Conservation (phyloP, 2,888 invertebrate species). For the Baronia brevicornis region DNA sequence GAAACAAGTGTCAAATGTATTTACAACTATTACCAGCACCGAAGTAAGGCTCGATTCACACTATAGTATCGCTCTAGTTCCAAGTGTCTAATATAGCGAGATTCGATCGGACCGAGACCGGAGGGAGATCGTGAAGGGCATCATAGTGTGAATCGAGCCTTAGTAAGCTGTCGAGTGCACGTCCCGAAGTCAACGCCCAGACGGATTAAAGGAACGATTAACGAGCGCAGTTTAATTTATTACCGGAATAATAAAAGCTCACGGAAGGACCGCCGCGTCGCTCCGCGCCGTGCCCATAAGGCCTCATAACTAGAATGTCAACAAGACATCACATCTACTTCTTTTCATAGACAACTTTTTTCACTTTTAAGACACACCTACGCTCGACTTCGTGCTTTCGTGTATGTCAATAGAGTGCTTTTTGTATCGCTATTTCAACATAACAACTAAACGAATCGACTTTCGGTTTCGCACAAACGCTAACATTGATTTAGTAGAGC, state of each 20-base stretch:
- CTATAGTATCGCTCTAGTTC: too few species aligned
- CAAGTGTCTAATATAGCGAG: too few species aligned
- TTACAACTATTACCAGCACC: too few species aligned
- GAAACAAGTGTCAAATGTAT: too few species aligned
- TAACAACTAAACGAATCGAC: conserved; percentile 53
- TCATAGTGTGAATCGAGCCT: conserved; percentile 21
- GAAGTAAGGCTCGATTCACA: too few species aligned
- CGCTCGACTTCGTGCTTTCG: conserved; percentile 23
- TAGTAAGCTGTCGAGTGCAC: conserved; percentile 32
- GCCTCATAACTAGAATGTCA: conserved; percentile 45
- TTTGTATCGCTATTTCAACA: conserved; percentile 35
- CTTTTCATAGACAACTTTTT: conserved; percentile 22
- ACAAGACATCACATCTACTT: conserved; percentile 28
- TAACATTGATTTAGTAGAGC: conserved; percentile 53
- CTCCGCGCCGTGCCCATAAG: conserved; percentile 14
- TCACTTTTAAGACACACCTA: conserved; percentile 18
- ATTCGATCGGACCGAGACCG: too few species aligned
- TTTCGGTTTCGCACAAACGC: conserved; percentile 73
- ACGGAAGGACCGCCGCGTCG: conserved; percentile 45
- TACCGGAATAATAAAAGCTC: conserved; percentile 66
- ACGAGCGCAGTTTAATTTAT: conserved; percentile 68
- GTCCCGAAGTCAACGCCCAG: conserved; percentile 65
- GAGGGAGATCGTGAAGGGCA: too few species aligned
- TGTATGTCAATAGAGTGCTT: conserved; percentile 27
- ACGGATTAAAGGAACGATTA: conserved; percentile 71